Evolutionary conservation across 2,113 vertebrate genomes (phyloP), one percentile per base, ranked within the genome.

Genomic region (Nicator chloris): DNA sequence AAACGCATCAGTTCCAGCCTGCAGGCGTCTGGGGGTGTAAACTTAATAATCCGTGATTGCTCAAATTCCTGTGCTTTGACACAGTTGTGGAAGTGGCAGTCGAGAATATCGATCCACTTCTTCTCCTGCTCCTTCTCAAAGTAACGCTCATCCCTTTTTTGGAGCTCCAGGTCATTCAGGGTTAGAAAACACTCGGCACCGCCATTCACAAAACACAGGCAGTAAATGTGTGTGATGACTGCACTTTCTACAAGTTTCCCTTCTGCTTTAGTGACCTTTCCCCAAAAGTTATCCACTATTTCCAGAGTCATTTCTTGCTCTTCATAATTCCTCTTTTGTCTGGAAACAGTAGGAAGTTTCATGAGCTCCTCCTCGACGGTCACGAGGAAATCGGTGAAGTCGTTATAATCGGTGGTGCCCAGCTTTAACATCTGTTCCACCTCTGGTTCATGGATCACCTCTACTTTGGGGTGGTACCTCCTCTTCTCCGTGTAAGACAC

Each of bases 401-500:
- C 99, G 0, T 85, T 88, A 20, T 99, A 98, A 44, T 98, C 98
- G 0, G 98, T 98, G 90, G 99, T 99, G 86, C 99, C 99, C 81
- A 99, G 95, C 97, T 99, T 99, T 51, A 99, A 96, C 98, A 99
- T 98, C 97, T 99, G 99, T 49, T 99, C 99, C 3, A 96, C 66
- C 69, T 99, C 99, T 0, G 98, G 96, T 68, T 99, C 99, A 0
- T 99, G 99, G 39, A 96, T 97, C 6, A 99, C 98, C 96, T 99
- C 99, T 7, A 90, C 96, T 96, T 99, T 99, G 5, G 99, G 98
- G 75, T 99, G 99, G 95, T 98, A 99, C 70, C 98, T 99, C 86
- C 98, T 99, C 93, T 98, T 99, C 81, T 99, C 99, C 0, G 92
- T 91, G 88, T 99, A 99, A 6, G 98, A 98, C 90, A 99, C 98